phyloP scores from a whole-genome alignment of 2,888 invertebrate genomes.

The Pediacus dermestoides region DNA sequence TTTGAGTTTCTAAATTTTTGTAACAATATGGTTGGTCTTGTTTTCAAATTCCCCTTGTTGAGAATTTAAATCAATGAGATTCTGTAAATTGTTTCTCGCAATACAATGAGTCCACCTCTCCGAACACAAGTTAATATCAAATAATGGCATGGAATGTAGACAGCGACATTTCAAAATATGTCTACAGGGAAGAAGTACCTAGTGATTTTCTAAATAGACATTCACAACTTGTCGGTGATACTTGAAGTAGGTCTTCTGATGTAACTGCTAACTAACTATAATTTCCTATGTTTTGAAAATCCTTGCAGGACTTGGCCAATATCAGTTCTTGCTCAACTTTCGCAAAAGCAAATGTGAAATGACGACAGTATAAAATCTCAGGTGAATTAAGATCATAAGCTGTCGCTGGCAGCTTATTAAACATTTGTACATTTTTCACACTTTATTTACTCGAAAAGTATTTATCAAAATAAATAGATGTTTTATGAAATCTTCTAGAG shows the following conservation, averaged over 20 bases:
- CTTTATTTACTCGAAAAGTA: slow-evolving; percentile 4
- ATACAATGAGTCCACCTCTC: slow-evolving; percentile 7
- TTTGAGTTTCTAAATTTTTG: slow-evolving; percentile 2
- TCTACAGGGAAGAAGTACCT: slow-evolving; percentile 8
- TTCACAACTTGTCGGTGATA: slow-evolving; percentile 8
- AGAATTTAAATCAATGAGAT: slow-evolving; percentile 4
- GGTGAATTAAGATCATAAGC: slow-evolving; percentile 6
- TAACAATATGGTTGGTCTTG: slow-evolving; percentile 5
- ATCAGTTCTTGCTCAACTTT: slow-evolving; percentile 7
- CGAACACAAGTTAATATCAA: slow-evolving; percentile 6
- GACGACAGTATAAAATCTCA: slow-evolving; percentile 8
- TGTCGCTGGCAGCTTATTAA: slow-evolving; percentile 4
- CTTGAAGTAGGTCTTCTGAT: slow-evolving; percentile 8
- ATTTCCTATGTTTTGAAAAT: slow-evolving; percentile 7
- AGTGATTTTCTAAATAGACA: slow-evolving; percentile 7
- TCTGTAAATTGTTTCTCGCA: slow-evolving; percentile 2
- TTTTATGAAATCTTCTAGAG: slow-evolving; percentile 10
- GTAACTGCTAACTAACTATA: slow-evolving; percentile 9
- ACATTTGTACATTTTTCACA: slow-evolving; percentile 10
- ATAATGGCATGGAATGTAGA: slow-evolving; percentile 6
- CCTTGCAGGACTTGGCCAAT: slow-evolving; percentile 4
- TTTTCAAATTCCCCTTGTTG: slow-evolving; percentile 7
- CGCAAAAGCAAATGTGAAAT: slow-evolving; percentile 12
- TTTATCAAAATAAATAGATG: slow-evolving; percentile 10
- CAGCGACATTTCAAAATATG: slow-evolving; percentile 10